Evolutionary conservation across 1,140 invertebrate species (phyloP).

Genomic region (Panonychus citri): DNA sequence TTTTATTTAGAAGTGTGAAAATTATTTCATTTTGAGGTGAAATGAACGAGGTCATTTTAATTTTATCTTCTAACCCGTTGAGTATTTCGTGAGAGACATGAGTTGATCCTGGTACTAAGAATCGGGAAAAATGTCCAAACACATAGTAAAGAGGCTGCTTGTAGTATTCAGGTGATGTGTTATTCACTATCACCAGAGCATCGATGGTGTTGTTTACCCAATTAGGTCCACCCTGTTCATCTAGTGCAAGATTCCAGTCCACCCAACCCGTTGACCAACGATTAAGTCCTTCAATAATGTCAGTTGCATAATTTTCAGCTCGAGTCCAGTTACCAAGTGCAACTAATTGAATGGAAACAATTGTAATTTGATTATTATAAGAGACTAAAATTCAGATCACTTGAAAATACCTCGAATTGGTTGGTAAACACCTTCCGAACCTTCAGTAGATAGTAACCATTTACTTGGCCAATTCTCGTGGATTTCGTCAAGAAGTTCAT

Average conservation of each 20-base stretch:
- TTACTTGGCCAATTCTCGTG: constrained; percentile 35
- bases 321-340: constrained; percentile 9
- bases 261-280: neutral
- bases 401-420: neutral
- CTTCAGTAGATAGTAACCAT: constrained; percentile 36
- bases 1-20: neutral
- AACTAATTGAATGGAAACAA: neutral
- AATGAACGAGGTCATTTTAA: neutral
- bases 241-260: neutral
- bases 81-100: neutral
- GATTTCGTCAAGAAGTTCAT: constrained; percentile 17
- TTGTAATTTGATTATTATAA: neutral
- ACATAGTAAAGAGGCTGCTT: constrained; percentile 24
- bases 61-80: too few relatives aligned
- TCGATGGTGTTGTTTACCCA: neutral
- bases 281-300: constrained; percentile 16
- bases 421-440: constrained; percentile 16
- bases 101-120: neutral
- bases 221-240: neutral
- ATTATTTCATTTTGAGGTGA: neutral
- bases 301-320: constrained; percentile 8
- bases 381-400: neutral
- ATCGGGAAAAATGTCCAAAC: constrained; percentile 6
- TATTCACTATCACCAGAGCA: constrained; percentile 25
- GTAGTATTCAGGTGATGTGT: constrained; percentile 22